Evolutionary conservation across 2,888 invertebrate genomes (phyloP).

Genomic region (Carpatolechia fugitivella): DNA sequence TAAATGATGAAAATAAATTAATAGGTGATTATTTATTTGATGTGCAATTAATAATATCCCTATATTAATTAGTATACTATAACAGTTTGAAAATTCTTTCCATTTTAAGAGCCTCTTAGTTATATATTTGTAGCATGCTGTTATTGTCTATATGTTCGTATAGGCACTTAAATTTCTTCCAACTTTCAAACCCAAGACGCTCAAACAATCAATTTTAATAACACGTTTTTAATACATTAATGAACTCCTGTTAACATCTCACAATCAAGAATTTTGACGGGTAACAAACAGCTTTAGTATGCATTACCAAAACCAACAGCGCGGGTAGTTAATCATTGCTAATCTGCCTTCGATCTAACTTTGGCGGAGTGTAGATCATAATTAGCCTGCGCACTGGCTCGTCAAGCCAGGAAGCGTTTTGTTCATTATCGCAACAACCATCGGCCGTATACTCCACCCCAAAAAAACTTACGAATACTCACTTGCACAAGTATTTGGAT

Average conservation of each 20-base stretch:
- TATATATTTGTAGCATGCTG: too few species aligned
- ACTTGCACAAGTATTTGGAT: conserved; percentile 27
- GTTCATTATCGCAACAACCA: conserved; percentile 57
- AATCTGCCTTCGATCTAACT: conserved; percentile 64
- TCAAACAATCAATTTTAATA: conserved; percentile 25
- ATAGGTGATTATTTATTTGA: too few species aligned
- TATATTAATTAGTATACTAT: too few species aligned
- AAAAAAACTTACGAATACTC: conserved; percentile 19
- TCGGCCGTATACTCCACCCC: conserved; percentile 48
- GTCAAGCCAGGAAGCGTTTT: conserved; percentile 65
- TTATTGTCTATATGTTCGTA: too few species aligned
- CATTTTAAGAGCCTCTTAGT: too few species aligned
- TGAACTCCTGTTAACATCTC: conserved; percentile 27
- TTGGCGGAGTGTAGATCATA: conserved; percentile 59
- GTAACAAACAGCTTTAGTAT: conserved; percentile 36
- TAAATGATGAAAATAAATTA: too few species aligned
- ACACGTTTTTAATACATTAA: conserved; percentile 29
- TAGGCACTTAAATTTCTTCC: too few species aligned
- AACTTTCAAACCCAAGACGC: conserved; percentile 24
- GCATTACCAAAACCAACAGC: conserved; percentile 45
- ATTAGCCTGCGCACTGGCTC: conserved; percentile 63
- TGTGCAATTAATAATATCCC: too few species aligned
- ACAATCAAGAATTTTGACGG: conserved; percentile 21
- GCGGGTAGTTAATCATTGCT: conserved; percentile 57
- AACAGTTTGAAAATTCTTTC: too few species aligned